These are phyloP conservation scores for Ceratoteleas bidentatus DNA, from an alignment of 1,140 invertebrate genomes.

Conservation along the genomic window DNA sequence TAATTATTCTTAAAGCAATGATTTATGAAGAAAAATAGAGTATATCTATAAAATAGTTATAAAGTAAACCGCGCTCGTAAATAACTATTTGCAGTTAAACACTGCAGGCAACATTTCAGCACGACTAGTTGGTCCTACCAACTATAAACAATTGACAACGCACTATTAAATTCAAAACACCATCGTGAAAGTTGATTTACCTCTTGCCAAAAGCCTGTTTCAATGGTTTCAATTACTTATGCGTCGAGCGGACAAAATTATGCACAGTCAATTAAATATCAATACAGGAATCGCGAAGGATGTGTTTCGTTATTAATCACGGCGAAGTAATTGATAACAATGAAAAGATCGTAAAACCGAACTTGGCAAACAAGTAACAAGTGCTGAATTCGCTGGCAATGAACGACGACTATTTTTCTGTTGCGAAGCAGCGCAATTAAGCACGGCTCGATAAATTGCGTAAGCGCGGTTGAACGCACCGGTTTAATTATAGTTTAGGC, in stretches of 20 bases:
- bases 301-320: conserved; percentile 36
- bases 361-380: conserved; percentile 60
- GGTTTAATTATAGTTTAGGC: conserved; percentile 71
- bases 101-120: no score
- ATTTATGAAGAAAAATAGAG: no score
- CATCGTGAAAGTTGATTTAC: conserved; percentile 17
- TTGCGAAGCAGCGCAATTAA: conserved; percentile 67
- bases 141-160: no score
- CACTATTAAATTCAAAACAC: not conserved
- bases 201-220: not conserved
- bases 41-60: no score
- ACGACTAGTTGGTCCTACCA: no score
- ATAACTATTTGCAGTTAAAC: not conserved
- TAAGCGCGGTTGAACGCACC: conserved; percentile 69
- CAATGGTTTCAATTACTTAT: conserved; percentile 31
- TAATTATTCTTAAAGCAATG: no score
- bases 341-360: conserved; percentile 54
- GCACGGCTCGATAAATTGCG: conserved; percentile 70
- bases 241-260: conserved; percentile 13
- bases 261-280: conserved; percentile 39
- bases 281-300: not conserved
- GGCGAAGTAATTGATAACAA: conserved; percentile 45
- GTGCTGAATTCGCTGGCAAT: conserved; percentile 65
- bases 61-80: not conserved
- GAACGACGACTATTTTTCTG: conserved; percentile 67